Evolutionary conservation across 2,888 invertebrate species (phyloP).

Genomic region (Plebejus melissa): DNA sequence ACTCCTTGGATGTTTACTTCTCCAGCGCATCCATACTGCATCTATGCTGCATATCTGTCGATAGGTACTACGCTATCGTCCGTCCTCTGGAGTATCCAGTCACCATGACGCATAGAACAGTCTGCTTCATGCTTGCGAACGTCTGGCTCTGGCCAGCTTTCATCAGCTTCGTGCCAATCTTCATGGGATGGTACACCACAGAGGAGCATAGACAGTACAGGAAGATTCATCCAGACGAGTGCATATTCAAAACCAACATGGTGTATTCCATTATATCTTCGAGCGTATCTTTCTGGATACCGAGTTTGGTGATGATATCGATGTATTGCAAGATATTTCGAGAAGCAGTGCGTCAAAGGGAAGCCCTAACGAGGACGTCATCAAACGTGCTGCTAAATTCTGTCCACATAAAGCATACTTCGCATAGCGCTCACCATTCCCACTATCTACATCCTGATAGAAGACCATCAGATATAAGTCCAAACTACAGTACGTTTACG

Average conservation of each 20-base stretch:
- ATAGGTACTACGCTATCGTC: constrained; percentile 94
- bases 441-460: constrained; percentile 70
- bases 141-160: constrained; percentile 96
- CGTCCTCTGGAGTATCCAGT: constrained; percentile 94
- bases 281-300: constrained; percentile 95
- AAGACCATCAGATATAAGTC: constrained; percentile 70
- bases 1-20: constrained; percentile 95
- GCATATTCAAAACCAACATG: constrained; percentile 91
- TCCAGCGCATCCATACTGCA: constrained; percentile 95
- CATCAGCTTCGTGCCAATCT: constrained; percentile 96
- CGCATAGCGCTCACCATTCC: constrained; percentile 83
- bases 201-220: constrained; percentile 84
- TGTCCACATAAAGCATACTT: constrained; percentile 89
- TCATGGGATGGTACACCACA: constrained; percentile 97
- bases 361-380: constrained; percentile 90
- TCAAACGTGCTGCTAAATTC: constrained; percentile 91
- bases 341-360: constrained; percentile 90
- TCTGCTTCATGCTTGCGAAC: constrained; percentile 89
- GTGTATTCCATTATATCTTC: constrained; percentile 93
- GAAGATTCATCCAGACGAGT: constrained; percentile 84
- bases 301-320: constrained; percentile 93
- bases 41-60: constrained; percentile 95
- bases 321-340: constrained; percentile 93
- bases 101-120: constrained; percentile 92
- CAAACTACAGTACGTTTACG: constrained; percentile 73